Evolutionary conservation across 2,888 invertebrate genomes (phyloP), one percentile per base, ranked within the genome.

Genomic region (Unio pictorum): DNA sequence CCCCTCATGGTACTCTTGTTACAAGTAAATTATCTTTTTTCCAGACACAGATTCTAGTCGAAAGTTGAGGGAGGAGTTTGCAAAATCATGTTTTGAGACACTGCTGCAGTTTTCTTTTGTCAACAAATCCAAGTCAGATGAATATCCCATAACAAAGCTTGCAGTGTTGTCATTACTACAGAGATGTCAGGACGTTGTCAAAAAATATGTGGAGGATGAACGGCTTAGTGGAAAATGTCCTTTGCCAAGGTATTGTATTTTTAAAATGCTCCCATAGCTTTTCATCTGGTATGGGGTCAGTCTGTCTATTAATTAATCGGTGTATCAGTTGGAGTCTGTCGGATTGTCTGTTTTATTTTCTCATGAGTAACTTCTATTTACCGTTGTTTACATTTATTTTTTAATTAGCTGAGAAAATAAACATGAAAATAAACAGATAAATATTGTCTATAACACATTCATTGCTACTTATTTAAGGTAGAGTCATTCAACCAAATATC

Each of bases 61-160:
- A 17, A 90, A 95, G 73, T 92, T 97, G 78, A 91, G 98, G 26
- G 98, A 98, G 91, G 97, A 98, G 88, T 98, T 98, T 91, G 98
- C 98, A 61, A 95, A 97, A 87, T 95, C 95, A 0, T 98, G 98
- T 88, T 98, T 98, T 88, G 98, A 98, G 91, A 98, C 98, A 0
- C 91, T 98, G 34, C 92, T 98, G 62, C 97, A 98, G 90, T 98
- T 97, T 91, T 98, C 98, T 0, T 93, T 91, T 80, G 84, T 91
- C 95, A 84, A 81, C 57, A 76, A 80, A 68, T 72, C 74, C 15
- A 76, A 79, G 45, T 65, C 74, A 1, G 86, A 85, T 30, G 84
- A 84, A 66, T 93, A 93, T 17, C 92, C 94, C 85, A 89, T 91
- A 54, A 91, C 91, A 60, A 89, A 89, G 74, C 82, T 92, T 68